A percentile compares a stretch with the other conserved stretches of the same genome.
Conservation (phyloP, 2,888 invertebrate genomes). For the Megaustenia siamemsis region DNA sequence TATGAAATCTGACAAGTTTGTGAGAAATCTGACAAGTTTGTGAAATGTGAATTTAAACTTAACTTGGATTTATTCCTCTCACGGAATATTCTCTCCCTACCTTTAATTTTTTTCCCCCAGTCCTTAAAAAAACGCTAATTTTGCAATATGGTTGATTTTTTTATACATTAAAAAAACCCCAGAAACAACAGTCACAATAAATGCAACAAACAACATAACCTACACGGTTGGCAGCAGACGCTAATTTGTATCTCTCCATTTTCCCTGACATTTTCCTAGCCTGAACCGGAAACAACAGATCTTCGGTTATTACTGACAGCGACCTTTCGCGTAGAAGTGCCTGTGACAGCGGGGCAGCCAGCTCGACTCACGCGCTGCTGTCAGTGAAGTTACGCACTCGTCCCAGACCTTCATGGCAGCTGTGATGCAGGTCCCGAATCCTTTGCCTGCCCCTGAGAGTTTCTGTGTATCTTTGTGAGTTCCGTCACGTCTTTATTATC, state of each 20-base stretch:
- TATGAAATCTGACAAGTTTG: no score
- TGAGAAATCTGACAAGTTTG: no score
- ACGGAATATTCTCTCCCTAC: no score
- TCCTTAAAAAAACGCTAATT: no score
- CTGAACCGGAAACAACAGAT: not conserved
- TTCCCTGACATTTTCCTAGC: not conserved
- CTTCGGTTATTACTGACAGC: not conserved
- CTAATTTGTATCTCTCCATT: not conserved
- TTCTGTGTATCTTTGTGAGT: not conserved
- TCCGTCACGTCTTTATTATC: no score
- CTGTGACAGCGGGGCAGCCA: conserved; percentile 12
- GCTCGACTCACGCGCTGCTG: not conserved
- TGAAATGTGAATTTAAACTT: no score
- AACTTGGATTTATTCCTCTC: no score
- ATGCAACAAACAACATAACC: no score
- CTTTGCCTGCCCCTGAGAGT: not conserved
- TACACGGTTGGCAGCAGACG: no score
- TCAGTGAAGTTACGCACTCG: not conserved
- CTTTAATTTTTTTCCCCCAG: not conserved
- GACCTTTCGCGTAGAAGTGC: not conserved
- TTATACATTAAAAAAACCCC: no score
- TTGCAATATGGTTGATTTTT: no score
- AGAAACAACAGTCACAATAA: no score
- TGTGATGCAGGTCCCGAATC: not conserved
- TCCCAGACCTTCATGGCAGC: not conserved